phyloP scores from a whole-genome alignment of 2,888 invertebrate species.

The Reticulitermes lucifugus region DNA sequence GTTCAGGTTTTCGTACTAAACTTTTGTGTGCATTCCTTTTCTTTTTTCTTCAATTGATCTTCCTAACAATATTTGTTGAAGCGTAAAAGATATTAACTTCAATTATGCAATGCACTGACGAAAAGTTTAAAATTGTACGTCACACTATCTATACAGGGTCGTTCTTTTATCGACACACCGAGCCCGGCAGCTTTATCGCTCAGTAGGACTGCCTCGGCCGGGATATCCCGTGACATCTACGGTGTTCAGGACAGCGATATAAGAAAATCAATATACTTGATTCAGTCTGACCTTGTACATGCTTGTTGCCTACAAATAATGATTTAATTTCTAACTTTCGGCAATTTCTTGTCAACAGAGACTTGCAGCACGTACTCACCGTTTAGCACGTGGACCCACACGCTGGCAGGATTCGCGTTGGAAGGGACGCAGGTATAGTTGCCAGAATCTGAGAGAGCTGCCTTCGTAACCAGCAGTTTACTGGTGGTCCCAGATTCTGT shows the following conservation, averaged over 20 bases:
- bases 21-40: not conserved
- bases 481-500: constrained; percentile 86
- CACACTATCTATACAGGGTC: too few species aligned
- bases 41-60: not conserved
- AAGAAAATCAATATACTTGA: too few species aligned
- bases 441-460: constrained; percentile 83
- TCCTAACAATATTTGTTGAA: not conserved
- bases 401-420: constrained; percentile 84
- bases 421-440: constrained; percentile 92
- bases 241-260: too few species aligned
- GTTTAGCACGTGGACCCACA: constrained; percentile 86
- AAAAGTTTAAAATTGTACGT: too few species aligned
- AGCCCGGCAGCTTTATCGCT: too few species aligned
- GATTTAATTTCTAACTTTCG: not conserved
- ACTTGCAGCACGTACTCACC: constrained; percentile 67
- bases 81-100: too few species aligned
- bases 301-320: too few species aligned
- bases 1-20: not conserved
- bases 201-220: too few species aligned
- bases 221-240: too few species aligned
- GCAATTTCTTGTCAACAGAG: not conserved
- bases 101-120: too few species aligned
- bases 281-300: not conserved
- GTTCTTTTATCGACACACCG: too few species aligned
- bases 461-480: constrained; percentile 84